These are phyloP conservation scores for Caenorhabditis sp. DNA, from an alignment of 2,888 invertebrate species.

Conservation along the genomic window DNA sequence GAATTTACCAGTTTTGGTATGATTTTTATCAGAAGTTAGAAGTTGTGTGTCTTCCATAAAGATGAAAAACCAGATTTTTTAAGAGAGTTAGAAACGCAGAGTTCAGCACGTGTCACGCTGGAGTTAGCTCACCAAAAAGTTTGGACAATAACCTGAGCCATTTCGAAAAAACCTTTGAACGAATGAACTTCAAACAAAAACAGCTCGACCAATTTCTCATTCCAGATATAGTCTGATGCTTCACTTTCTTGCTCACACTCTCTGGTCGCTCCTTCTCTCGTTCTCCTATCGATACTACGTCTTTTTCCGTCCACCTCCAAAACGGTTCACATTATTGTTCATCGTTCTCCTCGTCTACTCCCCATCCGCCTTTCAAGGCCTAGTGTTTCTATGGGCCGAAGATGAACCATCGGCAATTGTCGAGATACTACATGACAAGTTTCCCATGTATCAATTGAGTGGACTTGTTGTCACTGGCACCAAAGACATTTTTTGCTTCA, in stretches of 20 bases:
- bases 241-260: constrained; percentile 4
- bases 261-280: constrained; percentile 8
- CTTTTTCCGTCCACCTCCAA: not conserved
- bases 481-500: constrained; percentile 3
- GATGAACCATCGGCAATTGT: not conserved
- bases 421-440: not conserved
- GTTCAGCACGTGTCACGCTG: too few relatives aligned
- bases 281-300: constrained; percentile 15
- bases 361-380: constrained; percentile 1
- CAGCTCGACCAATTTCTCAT: too few relatives aligned
- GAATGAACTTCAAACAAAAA: too few relatives aligned
- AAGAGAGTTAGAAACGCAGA: too few relatives aligned
- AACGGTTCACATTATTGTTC: not conserved
- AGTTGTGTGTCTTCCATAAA: too few relatives aligned
- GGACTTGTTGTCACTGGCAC: constrained; percentile 15
- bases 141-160: too few relatives aligned
- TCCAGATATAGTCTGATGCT: constrained; percentile 6
- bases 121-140: too few relatives aligned
- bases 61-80: too few relatives aligned
- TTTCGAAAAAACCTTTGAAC: too few relatives aligned
- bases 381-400: not conserved
- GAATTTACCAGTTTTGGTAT: too few relatives aligned
- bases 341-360: not conserved
- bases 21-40: too few relatives aligned
- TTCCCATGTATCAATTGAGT: constrained; percentile 11